Evolutionary conservation across 2,888 invertebrate species (phyloP), one percentile per base, ranked within the genome.

Genomic region (Notocelia uddmanniana): DNA sequence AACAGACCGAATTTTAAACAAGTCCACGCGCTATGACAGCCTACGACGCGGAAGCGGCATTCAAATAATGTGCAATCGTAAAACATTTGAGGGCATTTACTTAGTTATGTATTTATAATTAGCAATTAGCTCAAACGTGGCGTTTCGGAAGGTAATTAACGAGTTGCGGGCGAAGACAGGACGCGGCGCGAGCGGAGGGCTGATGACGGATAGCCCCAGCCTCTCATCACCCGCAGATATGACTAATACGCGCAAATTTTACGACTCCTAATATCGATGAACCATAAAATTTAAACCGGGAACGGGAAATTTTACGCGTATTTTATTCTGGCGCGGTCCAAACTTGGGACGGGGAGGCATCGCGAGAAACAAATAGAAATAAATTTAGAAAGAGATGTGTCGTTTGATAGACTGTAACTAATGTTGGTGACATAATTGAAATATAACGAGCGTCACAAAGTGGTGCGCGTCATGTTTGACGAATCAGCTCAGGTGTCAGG

Each of bases 101-200:
- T n/a, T 31, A 52, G 50, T 52, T 50, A 31, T 58, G 41, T 67
- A 73, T 68, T 78, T 76, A 77, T 80, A 78, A 78, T 77, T 76
- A 77, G 73, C 76, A 71, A 76, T 69, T 75, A 73, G 70, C 73
- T 76, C 73, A 75, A 74, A 76, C 68, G 78, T 70, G 76, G 81
- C 79, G 80, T 80, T 78, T 78, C 80, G 78, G 76, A 81, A 81
- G 89, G 85, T 90, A 89, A 92, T 91, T 85, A 90, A 89, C 88
- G 84, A 75, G 80, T 76, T 75, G 76, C 81, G 85, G 83, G 86
- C 80, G 91, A 81, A 84, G 89, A 90, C 86, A 86, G 82, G 83
- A 76, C 77, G 75, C 60, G 76, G 77, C 75, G 76, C 74, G 77
- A 74, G 77, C 76, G 78, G 81, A 77, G 74, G 73, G 74, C 75